phyloP scores from a whole-genome alignment of 1,140 invertebrate genomes.

The Neodiprion virginianus region DNA sequence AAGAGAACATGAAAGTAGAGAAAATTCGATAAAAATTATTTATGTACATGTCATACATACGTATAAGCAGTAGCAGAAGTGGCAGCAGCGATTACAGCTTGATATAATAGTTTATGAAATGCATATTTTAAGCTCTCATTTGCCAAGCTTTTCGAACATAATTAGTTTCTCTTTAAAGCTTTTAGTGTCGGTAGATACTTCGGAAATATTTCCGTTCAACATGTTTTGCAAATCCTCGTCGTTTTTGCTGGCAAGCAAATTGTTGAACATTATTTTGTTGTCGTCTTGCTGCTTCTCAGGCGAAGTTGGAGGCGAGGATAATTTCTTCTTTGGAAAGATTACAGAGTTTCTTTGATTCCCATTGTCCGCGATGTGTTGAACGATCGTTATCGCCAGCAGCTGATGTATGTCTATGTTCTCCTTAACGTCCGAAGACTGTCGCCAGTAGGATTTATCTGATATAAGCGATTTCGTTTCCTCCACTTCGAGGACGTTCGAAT shows the following conservation, averaged over 20 bases:
- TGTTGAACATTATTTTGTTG: slow-evolving; percentile 54
- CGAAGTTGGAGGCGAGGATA: slow-evolving; percentile 47
- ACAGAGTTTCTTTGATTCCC: slow-evolving; percentile 51
- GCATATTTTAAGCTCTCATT: slow-evolving; percentile 35
- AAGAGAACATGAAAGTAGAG: background rate
- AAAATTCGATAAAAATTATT: background rate
- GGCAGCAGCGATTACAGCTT: background rate
- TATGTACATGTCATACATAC: background rate
- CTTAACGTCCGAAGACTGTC: slow-evolving; percentile 50
- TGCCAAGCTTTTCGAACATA: slow-evolving; percentile 60
- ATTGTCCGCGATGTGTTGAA: slow-evolving; percentile 52
- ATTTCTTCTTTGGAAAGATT: slow-evolving; percentile 51
- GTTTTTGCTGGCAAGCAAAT: slow-evolving; percentile 51
- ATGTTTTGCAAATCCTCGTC: slow-evolving; percentile 59
- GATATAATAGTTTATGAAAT: background rate
- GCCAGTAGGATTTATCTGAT: slow-evolving; percentile 52
- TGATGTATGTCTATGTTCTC: slow-evolving; percentile 57
- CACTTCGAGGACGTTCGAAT: slow-evolving; percentile 40
- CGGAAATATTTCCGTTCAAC: slow-evolving; percentile 60
- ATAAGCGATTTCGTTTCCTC: slow-evolving; percentile 46
- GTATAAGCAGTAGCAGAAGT: background rate
- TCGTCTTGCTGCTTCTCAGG: slow-evolving; percentile 50
- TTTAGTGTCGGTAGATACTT: slow-evolving; percentile 58
- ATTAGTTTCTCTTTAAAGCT: slow-evolving; percentile 60
- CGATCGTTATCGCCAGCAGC: slow-evolving; percentile 52